These are phyloP conservation scores for Acanthochromis polyacanthus DNA, from an alignment of 2,113 vertebrate genomes.

Conservation along the genomic window DNA sequence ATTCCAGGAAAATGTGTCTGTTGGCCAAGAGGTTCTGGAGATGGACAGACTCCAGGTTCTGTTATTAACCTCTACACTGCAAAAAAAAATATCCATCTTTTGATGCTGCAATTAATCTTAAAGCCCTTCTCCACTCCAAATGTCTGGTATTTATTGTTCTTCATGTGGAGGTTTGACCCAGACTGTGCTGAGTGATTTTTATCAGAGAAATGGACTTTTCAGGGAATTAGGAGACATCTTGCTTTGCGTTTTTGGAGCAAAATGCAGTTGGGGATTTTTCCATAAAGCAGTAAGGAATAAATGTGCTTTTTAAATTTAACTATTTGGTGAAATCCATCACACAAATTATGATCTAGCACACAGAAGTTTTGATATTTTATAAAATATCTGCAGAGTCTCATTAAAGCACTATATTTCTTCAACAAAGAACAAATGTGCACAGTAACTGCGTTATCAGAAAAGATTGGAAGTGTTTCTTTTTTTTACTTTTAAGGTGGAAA, in stretches of 20 bases:
- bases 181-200: background rate
- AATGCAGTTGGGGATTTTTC: background rate
- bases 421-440: background rate
- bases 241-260: background rate
- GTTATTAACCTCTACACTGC: conserved; percentile 5
- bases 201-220: too few species aligned
- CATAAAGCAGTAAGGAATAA: too few species aligned
- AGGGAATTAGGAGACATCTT: too few species aligned
- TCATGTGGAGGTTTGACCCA: background rate
- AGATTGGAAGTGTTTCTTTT: too few species aligned
- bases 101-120: background rate
- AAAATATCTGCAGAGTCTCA: background rate
- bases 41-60: conserved; percentile 15
- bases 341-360: too few species aligned
- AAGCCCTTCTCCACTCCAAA: background rate
- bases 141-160: background rate
- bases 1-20: conserved; percentile 37
- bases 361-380: too few species aligned
- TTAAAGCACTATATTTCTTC: background rate
- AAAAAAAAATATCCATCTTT: too few species aligned
- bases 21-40: conserved; percentile 31
- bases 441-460: too few species aligned
- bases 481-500: too few species aligned
- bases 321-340: too few species aligned
- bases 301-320: too few species aligned